Percentiles rank a stretch among this genome's conserved stretches.
These are phyloP conservation scores for Blastobasis lacticolella DNA, from an alignment of 2,888 invertebrate species.

Conservation along the genomic window DNA sequence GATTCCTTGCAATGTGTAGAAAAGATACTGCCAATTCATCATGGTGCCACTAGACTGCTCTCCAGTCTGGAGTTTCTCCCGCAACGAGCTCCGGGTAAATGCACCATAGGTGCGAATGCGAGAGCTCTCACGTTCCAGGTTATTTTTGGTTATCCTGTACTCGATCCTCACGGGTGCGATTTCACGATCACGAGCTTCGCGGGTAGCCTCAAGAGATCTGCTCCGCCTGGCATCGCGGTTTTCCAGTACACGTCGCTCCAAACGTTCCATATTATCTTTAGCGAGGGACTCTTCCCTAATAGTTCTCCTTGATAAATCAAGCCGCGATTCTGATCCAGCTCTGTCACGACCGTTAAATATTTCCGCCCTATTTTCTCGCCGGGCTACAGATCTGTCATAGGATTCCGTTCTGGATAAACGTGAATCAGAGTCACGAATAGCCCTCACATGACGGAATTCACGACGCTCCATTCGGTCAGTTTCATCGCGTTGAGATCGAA, in stretches of 20 bases:
- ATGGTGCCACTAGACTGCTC: slow-evolving; percentile 5
- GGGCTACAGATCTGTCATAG: no score
- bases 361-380: no score
- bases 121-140: slow-evolving; percentile 14
- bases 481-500: no score
- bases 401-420: no score
- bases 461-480: not conserved
- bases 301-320: no score
- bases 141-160: slow-evolving; percentile 1
- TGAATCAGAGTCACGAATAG: no score
- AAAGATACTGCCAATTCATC: slow-evolving; percentile 42
- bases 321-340: no score
- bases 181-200: slow-evolving; percentile 6
- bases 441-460: not conserved
- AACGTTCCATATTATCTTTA: no score
- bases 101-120: slow-evolving; percentile 15
- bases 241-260: no score
- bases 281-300: no score
- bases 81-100: slow-evolving; percentile 12
- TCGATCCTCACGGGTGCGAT: slow-evolving; percentile 1
- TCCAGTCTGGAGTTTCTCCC: slow-evolving; percentile 12
- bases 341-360: no score
- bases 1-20: slow-evolving; percentile 49
- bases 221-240: no score
- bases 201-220: not conserved